Base-by-base conservation (phyloP, 1,140 invertebrate species). In the Neodiprion pinetum region DNA sequence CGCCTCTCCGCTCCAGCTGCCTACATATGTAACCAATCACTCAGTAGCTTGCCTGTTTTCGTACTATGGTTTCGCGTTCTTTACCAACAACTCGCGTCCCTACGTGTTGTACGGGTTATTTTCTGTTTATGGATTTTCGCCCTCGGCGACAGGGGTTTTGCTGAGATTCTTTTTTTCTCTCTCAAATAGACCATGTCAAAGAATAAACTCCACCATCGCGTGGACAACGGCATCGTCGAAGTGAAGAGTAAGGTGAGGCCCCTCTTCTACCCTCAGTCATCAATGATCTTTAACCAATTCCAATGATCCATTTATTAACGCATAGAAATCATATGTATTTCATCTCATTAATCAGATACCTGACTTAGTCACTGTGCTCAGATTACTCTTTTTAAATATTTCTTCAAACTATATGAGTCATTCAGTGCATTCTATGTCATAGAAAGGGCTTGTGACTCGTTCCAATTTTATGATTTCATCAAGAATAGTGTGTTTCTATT, bases 231-330 rank as follows among this genome's bases (percentile, higher is more conserved):
- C 84, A 90, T 90, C 85, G 90, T 93, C 77, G 91, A 93, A 88
- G 91, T 93, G 73, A 94, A 93, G 86, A 93, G 92, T 87, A 94
- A 93, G 90, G 92, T 93, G 87, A 90, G 86, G 53, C 82, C 81
- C 40, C 67, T 53, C 81, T 85, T 83, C 85, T 79, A 40, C 28
- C 84, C 85, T 85, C 78, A 77, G 79, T 79, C 72, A 71, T 75
- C 74, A 78, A 70, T 74, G 50, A 75, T 78, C 75, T 77, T 79
- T 61, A 40, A 71, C 47, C 47, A 73, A 74, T 75, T 74, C 73
- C 72, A 50, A 61, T 48, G 48, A 49, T 73, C 50, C 47, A 67
- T 73, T 50, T 75, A 72, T 71, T 40, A 40, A 40, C 5, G 5
- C 28, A 67, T 73, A 48, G 23, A 72, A 66, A 67, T n/a, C 73